Percentiles rank a stretch among this genome's conserved stretches.
phyloP scores from a whole-genome alignment of 2,113 vertebrate species.

The Kryptolebias marmoratus region DNA sequence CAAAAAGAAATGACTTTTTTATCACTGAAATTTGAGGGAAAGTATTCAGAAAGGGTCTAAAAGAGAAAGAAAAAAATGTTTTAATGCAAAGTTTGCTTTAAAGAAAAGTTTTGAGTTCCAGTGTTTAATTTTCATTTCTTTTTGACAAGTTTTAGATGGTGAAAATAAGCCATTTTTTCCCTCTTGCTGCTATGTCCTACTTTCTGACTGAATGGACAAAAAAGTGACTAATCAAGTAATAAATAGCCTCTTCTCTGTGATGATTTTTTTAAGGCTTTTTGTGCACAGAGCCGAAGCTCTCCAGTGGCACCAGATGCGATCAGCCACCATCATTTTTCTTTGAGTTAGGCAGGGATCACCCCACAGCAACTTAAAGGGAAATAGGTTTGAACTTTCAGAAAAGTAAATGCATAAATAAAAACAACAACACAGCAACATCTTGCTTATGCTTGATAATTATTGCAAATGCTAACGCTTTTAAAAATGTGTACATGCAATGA shows the following conservation, averaged over 20 bases:
- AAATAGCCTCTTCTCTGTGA: constrained; percentile 27
- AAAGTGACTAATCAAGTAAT: constrained; percentile 56
- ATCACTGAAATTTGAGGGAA: constrained; percentile 84
- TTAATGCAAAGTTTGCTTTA: constrained; percentile 59
- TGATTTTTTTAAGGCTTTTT: constrained; percentile 48
- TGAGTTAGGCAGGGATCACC: constrained; percentile 55
- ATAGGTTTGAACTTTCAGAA: constrained; percentile 40
- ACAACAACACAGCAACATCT: constrained; percentile 18
- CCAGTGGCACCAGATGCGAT: constrained; percentile 50
- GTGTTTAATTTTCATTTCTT: constrained; percentile 38
- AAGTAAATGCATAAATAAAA: background rate
- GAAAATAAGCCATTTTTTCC: constrained; percentile 11
- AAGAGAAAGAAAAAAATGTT: constrained; percentile 48
- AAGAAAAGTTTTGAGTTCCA: constrained; percentile 31
- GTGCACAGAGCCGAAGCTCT: constrained; percentile 44
- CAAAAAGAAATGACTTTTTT: constrained; percentile 84
- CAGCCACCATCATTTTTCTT: constrained; percentile 64
- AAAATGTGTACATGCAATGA: background rate
- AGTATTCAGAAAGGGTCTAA: constrained; percentile 62
- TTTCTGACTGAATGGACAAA: background rate
- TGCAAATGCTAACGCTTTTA: constrained; percentile 12
- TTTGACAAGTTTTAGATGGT: constrained; percentile 38
- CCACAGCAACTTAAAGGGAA: constrained; percentile 40
- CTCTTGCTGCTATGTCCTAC: constrained; percentile 15
- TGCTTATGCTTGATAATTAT: constrained; percentile 24